phyloP scores from a whole-genome alignment of 2,797 vertebrate genomes.

The Agapornis canus region DNA sequence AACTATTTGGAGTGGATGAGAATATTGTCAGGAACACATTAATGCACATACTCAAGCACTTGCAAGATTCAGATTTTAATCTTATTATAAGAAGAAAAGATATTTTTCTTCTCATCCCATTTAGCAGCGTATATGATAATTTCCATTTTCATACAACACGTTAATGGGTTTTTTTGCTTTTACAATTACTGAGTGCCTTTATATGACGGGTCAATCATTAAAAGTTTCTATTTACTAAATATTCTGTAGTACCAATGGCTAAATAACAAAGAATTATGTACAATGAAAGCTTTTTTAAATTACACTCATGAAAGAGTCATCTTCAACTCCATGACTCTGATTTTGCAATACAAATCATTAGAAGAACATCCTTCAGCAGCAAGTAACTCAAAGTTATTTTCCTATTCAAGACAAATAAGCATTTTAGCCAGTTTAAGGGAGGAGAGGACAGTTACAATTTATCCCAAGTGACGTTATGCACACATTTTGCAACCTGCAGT shows the following conservation, averaged over 20 bases:
- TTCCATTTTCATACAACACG: neutral
- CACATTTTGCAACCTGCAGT: neutral
- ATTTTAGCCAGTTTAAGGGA: neutral
- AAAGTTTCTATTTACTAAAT: neutral
- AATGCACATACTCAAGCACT: neutral
- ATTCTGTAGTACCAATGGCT: neutral
- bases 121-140: neutral
- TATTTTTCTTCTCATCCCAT: neutral
- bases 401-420: neutral
- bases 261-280: neutral
- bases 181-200: neutral
- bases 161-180: neutral
- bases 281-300: neutral
- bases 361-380: slow-evolving; percentile 6
- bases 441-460: neutral
- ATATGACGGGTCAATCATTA: neutral
- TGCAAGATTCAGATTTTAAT: neutral
- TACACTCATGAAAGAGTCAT: neutral
- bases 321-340: neutral
- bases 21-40: neutral
- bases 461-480: neutral
- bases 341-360: slow-evolving; percentile 11
- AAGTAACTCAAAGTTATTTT: slow-evolving; percentile 1
- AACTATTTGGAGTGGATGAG: neutral
- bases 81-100: neutral